These are phyloP conservation scores for Diabrotica virgifera DNA, from an alignment of 1,140 invertebrate species.

Conservation along the genomic window DNA sequence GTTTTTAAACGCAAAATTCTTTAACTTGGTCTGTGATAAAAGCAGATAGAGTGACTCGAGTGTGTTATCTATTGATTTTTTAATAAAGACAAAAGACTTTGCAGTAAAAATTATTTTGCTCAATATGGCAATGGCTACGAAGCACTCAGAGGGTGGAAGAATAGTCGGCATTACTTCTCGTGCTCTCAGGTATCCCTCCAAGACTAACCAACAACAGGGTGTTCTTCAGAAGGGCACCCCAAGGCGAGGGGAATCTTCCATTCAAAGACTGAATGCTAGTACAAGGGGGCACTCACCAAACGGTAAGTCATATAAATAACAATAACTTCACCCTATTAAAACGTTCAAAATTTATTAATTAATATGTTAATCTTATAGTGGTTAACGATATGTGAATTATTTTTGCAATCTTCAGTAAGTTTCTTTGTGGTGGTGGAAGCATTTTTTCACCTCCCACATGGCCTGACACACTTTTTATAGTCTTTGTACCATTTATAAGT, in stretches of 20 bases:
- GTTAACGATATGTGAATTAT: too few species aligned
- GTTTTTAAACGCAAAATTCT: constrained; percentile 38
- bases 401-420: too few species aligned
- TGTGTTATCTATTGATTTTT: constrained; percentile 12
- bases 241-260: constrained; percentile 13
- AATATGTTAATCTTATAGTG: too few species aligned
- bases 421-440: too few species aligned
- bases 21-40: constrained; percentile 33
- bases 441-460: too few species aligned
- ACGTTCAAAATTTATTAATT: too few species aligned
- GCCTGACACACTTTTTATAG: too few species aligned
- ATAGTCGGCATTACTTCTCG: constrained; percentile 19
- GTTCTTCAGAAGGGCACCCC: constrained; percentile 17
- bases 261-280: constrained; percentile 18
- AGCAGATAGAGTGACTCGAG: constrained; percentile 4
- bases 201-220: constrained; percentile 18
- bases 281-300: constrained; percentile 1
- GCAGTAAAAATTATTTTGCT: constrained; percentile 11
- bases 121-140: constrained; percentile 31
- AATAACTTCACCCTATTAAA: too few species aligned
- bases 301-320: neutral
- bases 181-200: constrained; percentile 20
- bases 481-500: too few species aligned
- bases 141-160: constrained; percentile 26
- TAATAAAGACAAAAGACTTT: constrained; percentile 7